These are phyloP conservation scores for Patella depressa DNA, from an alignment of 2,888 invertebrate genomes.

Conservation along the genomic window DNA sequence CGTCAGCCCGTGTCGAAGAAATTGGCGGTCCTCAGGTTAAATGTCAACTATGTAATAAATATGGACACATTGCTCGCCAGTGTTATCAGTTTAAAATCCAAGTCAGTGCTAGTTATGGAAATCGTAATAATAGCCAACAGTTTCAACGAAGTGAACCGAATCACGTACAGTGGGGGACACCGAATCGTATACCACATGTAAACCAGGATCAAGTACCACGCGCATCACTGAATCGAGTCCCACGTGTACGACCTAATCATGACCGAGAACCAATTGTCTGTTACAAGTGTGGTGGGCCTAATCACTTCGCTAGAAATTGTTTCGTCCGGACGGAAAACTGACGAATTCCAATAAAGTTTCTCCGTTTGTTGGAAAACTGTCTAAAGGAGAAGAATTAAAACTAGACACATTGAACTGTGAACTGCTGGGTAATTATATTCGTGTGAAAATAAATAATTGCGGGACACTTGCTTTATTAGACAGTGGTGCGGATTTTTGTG, in stretches of 20 bases:
- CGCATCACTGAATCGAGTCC: too few species aligned
- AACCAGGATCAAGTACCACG: too few species aligned
- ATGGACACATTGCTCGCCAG: not conserved
- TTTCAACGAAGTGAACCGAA: too few species aligned
- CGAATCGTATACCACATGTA: too few species aligned
- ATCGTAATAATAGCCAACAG: too few species aligned
- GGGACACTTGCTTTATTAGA: slow-evolving; percentile 3
- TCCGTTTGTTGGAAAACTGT: too few species aligned
- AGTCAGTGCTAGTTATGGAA: not conserved
- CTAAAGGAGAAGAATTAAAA: too few species aligned
- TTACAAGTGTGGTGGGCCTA: not conserved
- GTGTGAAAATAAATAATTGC: not conserved
- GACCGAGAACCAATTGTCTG: not conserved
- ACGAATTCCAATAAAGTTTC: not conserved
- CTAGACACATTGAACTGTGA: too few species aligned
- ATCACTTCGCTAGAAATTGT: not conserved
- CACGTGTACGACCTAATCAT: too few species aligned
- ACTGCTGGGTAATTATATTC: not conserved
- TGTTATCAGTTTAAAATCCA: not conserved
- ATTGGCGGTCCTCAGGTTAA: not conserved
- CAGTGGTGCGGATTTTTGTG: slow-evolving; percentile 11
- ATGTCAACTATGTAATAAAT: not conserved
- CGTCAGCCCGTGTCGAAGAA: too few species aligned
- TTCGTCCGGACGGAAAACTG: not conserved
- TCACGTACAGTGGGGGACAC: too few species aligned